phyloP scores from a whole-genome alignment of 2,113 vertebrate genomes.

The Balaeniceps rex region DNA sequence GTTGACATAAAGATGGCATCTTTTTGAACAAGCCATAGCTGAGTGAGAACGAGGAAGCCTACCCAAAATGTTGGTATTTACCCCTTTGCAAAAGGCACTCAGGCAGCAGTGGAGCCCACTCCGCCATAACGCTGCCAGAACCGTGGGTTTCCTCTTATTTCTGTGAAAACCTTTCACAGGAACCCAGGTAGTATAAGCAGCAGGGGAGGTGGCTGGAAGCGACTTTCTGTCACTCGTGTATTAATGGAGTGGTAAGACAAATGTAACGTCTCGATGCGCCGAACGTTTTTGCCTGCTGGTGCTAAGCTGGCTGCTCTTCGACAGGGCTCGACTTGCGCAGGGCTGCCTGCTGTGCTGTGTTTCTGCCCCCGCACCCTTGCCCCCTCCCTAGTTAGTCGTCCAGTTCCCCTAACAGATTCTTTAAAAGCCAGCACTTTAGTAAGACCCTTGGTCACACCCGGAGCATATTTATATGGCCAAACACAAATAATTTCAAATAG shows the following conservation, averaged over 20 bases:
- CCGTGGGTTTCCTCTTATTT: neutral
- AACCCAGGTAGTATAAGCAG: constrained; percentile 11
- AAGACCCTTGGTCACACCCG: neutral
- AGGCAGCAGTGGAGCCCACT: neutral
- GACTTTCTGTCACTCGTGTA: constrained; percentile 37
- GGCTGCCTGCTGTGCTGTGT: neutral
- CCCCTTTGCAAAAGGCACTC: neutral
- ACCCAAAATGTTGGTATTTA: neutral
- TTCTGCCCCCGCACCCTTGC: rapidly evolving
- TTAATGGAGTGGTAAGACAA: neutral
- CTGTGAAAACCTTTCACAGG: neutral
- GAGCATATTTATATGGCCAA: neutral
- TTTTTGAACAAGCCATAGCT: neutral
- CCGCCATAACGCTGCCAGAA: neutral
- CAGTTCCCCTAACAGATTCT: neutral
- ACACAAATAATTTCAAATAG: neutral
- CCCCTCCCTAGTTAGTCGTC: rapidly evolving
- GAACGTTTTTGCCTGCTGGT: constrained; percentile 1
- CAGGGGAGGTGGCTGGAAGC: constrained; percentile 21
- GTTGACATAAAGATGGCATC: neutral
- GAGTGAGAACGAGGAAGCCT: neutral
- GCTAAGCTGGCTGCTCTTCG: neutral
- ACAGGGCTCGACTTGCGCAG: rapidly evolving
- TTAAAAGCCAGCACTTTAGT: neutral
- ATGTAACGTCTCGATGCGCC: neutral